These are phyloP conservation scores for Chaetura pelagica DNA, from an alignment of 2,113 vertebrate genomes.

Conservation along the genomic window DNA sequence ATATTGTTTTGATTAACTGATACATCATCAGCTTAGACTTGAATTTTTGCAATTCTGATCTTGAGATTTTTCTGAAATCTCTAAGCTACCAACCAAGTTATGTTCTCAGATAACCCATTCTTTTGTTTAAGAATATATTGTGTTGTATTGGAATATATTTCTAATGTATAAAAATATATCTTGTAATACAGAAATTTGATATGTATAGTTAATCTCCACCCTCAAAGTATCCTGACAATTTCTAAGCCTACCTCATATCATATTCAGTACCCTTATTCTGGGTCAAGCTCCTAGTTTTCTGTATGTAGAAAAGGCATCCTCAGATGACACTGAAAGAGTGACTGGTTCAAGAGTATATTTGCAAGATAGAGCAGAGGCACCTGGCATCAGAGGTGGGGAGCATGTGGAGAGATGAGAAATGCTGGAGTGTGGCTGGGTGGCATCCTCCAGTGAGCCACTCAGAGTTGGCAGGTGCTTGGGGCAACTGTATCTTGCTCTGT, in stretches of 20 bases:
- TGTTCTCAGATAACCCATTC: background rate
- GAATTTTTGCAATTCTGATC: background rate
- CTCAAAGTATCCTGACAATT: background rate
- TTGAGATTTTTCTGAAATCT: background rate
- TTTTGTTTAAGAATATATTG: background rate
- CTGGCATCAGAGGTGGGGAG: background rate
- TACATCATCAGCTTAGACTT: background rate
- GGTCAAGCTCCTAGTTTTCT: background rate
- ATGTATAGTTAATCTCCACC: background rate
- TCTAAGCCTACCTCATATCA: background rate
- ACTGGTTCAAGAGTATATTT: background rate
- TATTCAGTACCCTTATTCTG: background rate
- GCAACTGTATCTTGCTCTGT: constrained; percentile 41
- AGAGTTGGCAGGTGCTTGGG: constrained; percentile 48
- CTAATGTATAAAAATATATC: background rate
- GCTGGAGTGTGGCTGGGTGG: constrained; percentile 34
- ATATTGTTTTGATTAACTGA: background rate
- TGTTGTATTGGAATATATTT: background rate
- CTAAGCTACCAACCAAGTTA: background rate
- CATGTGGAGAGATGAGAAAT: constrained; percentile 38
- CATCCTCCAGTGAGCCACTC: constrained; percentile 37
- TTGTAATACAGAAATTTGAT: background rate
- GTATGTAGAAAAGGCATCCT: constrained; percentile 6
- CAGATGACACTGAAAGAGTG: constrained; percentile 14
- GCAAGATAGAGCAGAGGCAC: constrained; percentile 12